Conservation (phyloP, 2,888 invertebrate species). For the Himalopsyche japonica region DNA sequence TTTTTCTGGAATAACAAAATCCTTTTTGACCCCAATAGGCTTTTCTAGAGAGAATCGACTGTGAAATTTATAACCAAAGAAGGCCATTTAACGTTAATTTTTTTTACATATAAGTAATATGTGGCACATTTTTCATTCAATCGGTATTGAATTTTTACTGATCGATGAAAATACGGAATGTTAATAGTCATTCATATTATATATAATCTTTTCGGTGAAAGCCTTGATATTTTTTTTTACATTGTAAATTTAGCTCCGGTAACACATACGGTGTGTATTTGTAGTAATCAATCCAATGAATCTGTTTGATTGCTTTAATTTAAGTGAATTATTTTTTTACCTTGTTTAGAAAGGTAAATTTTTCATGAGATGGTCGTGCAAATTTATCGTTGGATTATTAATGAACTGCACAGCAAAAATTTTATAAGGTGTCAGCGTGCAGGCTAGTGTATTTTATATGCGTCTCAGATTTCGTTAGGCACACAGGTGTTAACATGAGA, state of each 20-base stretch:
- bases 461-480: neutral
- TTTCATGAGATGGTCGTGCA: too few relatives aligned
- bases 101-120: neutral
- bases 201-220: too few relatives aligned
- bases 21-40: neutral
- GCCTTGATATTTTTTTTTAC: too few relatives aligned
- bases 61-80: neutral
- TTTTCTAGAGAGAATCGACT: neutral
- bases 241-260: too few relatives aligned
- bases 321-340: too few relatives aligned
- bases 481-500: neutral
- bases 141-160: neutral
- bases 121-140: neutral
- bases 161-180: too few relatives aligned
- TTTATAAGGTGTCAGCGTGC: neutral
- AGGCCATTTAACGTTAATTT: neutral
- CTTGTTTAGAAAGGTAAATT: too few relatives aligned
- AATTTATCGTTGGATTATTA: neutral
- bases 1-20: neutral
- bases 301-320: too few relatives aligned
- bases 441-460: neutral
- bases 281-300: too few relatives aligned
- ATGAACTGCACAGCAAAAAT: neutral
- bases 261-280: too few relatives aligned
- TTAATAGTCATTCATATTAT: too few relatives aligned